Conservation (phyloP, 2,113 vertebrate species). For the Nycticebus coucang region DNA sequence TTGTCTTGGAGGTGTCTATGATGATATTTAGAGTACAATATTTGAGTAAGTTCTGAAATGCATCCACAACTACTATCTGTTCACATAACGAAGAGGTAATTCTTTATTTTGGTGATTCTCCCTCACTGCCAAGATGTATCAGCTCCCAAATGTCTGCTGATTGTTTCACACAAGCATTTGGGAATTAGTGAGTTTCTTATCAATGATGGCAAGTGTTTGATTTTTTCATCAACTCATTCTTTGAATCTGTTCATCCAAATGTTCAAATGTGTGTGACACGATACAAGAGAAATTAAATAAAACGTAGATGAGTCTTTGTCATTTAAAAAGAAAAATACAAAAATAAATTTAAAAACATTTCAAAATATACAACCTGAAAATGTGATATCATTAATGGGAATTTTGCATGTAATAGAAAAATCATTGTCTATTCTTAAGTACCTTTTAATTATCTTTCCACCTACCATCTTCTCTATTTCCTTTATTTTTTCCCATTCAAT, state of each 20-base stretch:
- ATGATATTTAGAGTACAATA: neutral
- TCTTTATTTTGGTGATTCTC: neutral
- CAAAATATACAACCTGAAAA: neutral
- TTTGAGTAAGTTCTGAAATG: neutral
- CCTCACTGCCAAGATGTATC: neutral
- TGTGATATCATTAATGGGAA: neutral
- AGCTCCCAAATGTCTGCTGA: neutral
- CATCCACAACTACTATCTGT: neutral
- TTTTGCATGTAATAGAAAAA: neutral
- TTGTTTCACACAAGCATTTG: neutral
- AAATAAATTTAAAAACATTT: neutral
- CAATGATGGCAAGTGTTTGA: neutral
- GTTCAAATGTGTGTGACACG: neutral
- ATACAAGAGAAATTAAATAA: neutral
- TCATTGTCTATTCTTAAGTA: neutral
- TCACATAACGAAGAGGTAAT: neutral
- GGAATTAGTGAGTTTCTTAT: neutral
- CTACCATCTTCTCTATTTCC: neutral
- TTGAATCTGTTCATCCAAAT: neutral
- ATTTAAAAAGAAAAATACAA: neutral
- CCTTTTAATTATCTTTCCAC: neutral
- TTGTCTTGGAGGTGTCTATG: accelerated
- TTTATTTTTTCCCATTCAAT: neutral
- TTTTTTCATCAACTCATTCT: neutral
- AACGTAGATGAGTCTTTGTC: neutral